Evolutionary conservation across 1,140 invertebrate genomes (phyloP).

Genomic region (Drosophila pseudoananassae): DNA sequence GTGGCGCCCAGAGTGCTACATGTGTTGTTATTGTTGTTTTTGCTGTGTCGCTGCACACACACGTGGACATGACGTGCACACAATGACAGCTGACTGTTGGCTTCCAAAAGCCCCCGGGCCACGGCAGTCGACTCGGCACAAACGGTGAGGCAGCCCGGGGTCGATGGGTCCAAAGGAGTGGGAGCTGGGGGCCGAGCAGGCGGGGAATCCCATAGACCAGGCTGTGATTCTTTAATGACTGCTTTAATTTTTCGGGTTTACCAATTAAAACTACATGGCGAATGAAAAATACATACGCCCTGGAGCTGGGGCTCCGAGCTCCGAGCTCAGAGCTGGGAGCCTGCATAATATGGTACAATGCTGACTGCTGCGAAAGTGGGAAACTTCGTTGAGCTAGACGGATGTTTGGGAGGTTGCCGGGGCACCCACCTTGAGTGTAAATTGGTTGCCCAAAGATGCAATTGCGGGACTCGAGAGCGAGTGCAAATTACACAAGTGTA

Average conservation of each 20-base stretch:
- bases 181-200: constrained; percentile 18
- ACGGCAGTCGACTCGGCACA: constrained; percentile 59
- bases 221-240: constrained; percentile 82
- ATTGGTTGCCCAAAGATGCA: constrained; percentile 59
- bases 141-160: constrained; percentile 32
- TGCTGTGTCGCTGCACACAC: constrained; percentile 57
- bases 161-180: no score
- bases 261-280: constrained; percentile 81
- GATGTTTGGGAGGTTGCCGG: constrained; percentile 11
- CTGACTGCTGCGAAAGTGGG: not conserved
- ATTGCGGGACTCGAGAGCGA: constrained; percentile 22
- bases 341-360: constrained; percentile 10
- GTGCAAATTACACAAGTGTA: constrained; percentile 24
- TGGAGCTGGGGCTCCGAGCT: not conserved
- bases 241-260: constrained; percentile 79
- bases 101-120: constrained; percentile 78
- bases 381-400: constrained; percentile 26
- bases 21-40: constrained; percentile 62
- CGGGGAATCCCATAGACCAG: constrained; percentile 24
- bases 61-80: constrained; percentile 77
- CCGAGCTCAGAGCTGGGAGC: constrained; percentile 8
- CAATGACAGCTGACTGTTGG: constrained; percentile 82
- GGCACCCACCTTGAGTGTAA: constrained; percentile 52
- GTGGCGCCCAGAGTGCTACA: constrained; percentile 29
- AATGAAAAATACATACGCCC: constrained; percentile 74